Conservation (phyloP, 2,797 vertebrate genomes). For the Falco concolor region DNA sequence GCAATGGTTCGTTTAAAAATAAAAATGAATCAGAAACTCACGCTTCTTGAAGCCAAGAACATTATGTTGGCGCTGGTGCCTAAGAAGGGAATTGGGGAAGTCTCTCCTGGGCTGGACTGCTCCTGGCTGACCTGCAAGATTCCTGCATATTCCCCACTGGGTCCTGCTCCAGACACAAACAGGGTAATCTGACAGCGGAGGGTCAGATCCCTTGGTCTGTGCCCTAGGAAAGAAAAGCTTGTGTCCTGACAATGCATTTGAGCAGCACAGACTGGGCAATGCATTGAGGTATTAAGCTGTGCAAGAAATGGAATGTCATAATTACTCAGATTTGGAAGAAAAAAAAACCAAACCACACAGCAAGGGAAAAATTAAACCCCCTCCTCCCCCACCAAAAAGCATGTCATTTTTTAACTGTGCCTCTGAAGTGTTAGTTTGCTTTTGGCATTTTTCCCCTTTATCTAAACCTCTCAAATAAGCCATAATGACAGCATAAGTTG, state of each 20-base stretch:
- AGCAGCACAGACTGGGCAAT: not conserved
- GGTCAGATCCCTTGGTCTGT: not conserved
- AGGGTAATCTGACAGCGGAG: not conserved
- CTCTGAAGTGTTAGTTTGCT: slow-evolving; percentile 60
- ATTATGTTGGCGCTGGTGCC: not conserved
- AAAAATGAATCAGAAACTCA: slow-evolving; percentile 34
- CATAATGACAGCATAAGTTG: slow-evolving; percentile 45
- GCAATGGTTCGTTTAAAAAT: slow-evolving; percentile 19
- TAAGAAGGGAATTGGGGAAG: slow-evolving; percentile 30
- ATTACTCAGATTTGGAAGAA: not conserved
- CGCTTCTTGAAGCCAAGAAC: slow-evolving; percentile 17
- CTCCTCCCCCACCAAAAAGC: not conserved
- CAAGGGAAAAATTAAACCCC: not conserved
- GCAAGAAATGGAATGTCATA: not conserved
- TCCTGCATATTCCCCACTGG: not conserved
- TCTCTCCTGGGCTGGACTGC: slow-evolving; percentile 34
- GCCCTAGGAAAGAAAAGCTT: not conserved
- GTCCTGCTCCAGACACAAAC: slow-evolving; percentile 18
- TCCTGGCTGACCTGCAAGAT: slow-evolving; percentile 33
- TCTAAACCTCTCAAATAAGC: slow-evolving; percentile 48
- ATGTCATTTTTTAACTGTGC: slow-evolving; percentile 27
- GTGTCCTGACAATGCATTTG: not conserved
- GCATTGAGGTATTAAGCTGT: not conserved
- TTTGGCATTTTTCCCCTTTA: slow-evolving; percentile 60
- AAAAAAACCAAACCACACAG: not conserved